phyloP scores from a whole-genome alignment of 2,113 vertebrate genomes.

The Capreolus pygargus region DNA sequence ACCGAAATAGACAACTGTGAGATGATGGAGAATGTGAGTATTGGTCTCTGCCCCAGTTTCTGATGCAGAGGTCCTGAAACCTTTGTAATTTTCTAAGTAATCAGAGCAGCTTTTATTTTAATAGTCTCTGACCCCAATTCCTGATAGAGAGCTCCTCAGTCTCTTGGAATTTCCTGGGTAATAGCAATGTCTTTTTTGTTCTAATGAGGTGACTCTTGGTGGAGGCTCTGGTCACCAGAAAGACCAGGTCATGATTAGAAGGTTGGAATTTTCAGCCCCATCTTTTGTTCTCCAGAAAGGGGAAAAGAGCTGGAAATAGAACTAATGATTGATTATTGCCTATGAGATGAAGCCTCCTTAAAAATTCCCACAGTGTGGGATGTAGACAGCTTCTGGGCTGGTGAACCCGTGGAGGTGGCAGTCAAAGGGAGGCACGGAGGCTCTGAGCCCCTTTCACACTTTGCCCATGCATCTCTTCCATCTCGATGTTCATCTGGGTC shows the following conservation, averaged over 20 bases:
- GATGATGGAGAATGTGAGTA: neutral
- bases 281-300: neutral
- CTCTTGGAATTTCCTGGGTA: neutral
- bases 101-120: neutral
- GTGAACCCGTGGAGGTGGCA: rapidly evolving
- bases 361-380: neutral
- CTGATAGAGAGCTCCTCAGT: neutral
- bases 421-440: neutral
- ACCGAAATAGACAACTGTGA: neutral
- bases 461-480: neutral
- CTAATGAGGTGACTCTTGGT: neutral
- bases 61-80: neutral
- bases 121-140: neutral
- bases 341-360: neutral
- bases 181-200: neutral
- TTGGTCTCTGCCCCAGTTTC: neutral
- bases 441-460: rapidly evolving
- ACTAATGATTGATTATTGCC: neutral
- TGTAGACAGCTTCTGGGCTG: neutral
- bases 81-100: neutral
- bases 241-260: neutral
- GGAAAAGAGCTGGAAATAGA: neutral
- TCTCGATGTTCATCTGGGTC: neutral
- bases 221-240: neutral
- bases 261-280: neutral